Evolutionary conservation across 2,113 vertebrate genomes (phyloP), one percentile per base, ranked within the genome.

Genomic region (Oenanthe melanoleuca): DNA sequence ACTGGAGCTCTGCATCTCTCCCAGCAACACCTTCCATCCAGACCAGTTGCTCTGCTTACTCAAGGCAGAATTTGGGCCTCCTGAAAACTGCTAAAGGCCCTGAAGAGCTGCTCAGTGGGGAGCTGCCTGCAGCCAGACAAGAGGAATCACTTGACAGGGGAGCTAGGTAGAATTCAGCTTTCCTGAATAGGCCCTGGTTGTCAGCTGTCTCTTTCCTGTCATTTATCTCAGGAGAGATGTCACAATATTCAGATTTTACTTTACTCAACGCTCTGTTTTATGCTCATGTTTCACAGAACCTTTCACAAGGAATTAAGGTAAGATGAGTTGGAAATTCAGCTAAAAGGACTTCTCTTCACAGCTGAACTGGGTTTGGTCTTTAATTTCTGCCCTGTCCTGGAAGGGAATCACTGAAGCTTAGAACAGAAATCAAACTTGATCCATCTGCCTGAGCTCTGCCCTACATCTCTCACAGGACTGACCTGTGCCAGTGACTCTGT

Each of bases 181-280:
- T 92, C 83, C 80, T 93, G 96, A 96, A 90, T 59, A 84, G 80
- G 75, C 94, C 69, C 13, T 22, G n/a, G 80, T 90, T 93, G 96
- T 95, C 95, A 97, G 92, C 94, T 94, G 90, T 95, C 94, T 88
- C 86, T 93, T 84, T 70, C 75, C 92, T 93, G 88, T 88, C 95
- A 88, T 70, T 96, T 88, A 56, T 77, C 91, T 93, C 80, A 44
- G 44, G 67, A 88, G 88, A 93, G 38, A 94, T 97, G 95, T 97
- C 95, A 96, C 88, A 96, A 90, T 92, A 96, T 96, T 95, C 92
- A 86, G 94, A 84, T 96, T 94, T 96, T 83, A 94, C 94, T 90
- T 86, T 56, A 92, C 40, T 95, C 82, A 55, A 28, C 0, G 7
- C 80, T 96, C 95, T 95, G 95, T 83, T 96, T 97, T 93, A 85